Percentiles rank a stretch among this genome's conserved stretches.
Evolutionary conservation across 2,888 invertebrate species (phyloP).

Genomic region (Nemapogon koenigi): DNA sequence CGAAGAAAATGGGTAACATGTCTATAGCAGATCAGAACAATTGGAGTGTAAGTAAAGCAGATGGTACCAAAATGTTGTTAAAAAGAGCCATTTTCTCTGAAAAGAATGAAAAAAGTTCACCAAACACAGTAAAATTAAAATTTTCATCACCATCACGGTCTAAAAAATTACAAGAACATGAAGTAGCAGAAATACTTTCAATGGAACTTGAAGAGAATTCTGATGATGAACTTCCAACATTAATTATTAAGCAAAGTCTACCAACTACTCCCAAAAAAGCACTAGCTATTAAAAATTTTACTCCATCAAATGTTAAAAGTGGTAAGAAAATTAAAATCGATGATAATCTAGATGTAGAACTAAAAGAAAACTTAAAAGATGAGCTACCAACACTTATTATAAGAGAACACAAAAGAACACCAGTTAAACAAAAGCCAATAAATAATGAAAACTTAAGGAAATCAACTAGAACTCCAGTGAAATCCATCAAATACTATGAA

Average conservation of each 20-base stretch:
- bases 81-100: constrained; percentile 55
- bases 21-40: constrained; percentile 42
- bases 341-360: no score
- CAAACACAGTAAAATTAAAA: constrained; percentile 14
- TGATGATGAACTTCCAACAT: constrained; percentile 47
- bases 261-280: constrained; percentile 41
- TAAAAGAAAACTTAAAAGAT: no score
- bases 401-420: no score
- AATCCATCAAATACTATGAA: no score
- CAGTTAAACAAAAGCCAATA: no score
- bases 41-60: constrained; percentile 52
- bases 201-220: constrained; percentile 50
- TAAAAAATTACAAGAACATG: constrained; percentile 25
- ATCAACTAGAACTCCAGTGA: no score
- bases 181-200: constrained; percentile 27
- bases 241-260: constrained; percentile 41
- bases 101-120: constrained; percentile 25
- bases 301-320: no score
- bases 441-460: no score
- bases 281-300: constrained; percentile 30
- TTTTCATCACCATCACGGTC: constrained; percentile 35
- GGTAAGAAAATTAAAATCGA: no score
- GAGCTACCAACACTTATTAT: no score
- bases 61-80: constrained; percentile 48
- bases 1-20: constrained; percentile 41